Evolutionary conservation across 1,140 invertebrate species (phyloP).

Genomic region (Drosophila suzukii): DNA sequence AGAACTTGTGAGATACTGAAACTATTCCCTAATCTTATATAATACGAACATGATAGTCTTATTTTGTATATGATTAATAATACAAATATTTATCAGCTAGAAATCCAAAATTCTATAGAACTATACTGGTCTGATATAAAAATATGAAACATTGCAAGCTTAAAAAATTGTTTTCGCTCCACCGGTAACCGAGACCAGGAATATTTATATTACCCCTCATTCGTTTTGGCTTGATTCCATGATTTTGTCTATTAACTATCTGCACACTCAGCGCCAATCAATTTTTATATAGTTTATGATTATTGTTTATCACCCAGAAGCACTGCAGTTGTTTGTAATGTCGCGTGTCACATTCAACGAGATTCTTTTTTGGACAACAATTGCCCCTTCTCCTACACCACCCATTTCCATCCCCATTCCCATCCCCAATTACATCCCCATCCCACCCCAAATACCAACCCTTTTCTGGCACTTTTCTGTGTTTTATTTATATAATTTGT

Average conservation of each 20-base stretch:
- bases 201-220: not conserved
- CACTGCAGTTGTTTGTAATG: conserved; percentile 37
- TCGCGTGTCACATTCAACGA: conserved; percentile 68
- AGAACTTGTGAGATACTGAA: not conserved
- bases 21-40: too few relatives aligned
- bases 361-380: conserved; percentile 26
- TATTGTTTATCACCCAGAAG: conserved; percentile 60
- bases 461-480: not conserved
- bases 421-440: not conserved
- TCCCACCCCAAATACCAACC: not conserved
- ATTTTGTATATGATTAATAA: too few relatives aligned
- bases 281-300: conserved; percentile 74
- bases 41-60: too few relatives aligned
- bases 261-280: conserved; percentile 75
- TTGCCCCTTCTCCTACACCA: not conserved
- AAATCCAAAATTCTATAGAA: too few relatives aligned
- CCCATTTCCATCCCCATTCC: not conserved
- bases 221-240: not conserved
- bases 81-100: too few relatives aligned
- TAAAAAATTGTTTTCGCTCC: too few relatives aligned
- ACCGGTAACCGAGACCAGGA: too few relatives aligned
- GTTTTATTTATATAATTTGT: conserved; percentile 63
- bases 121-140: too few relatives aligned
- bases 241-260: conserved; percentile 24
- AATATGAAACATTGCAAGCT: too few relatives aligned